A percentile compares a stretch with the other conserved stretches of the same genome.
Evolutionary conservation across 2,113 vertebrate genomes (phyloP).

Genomic region (Panthera tigris): DNA sequence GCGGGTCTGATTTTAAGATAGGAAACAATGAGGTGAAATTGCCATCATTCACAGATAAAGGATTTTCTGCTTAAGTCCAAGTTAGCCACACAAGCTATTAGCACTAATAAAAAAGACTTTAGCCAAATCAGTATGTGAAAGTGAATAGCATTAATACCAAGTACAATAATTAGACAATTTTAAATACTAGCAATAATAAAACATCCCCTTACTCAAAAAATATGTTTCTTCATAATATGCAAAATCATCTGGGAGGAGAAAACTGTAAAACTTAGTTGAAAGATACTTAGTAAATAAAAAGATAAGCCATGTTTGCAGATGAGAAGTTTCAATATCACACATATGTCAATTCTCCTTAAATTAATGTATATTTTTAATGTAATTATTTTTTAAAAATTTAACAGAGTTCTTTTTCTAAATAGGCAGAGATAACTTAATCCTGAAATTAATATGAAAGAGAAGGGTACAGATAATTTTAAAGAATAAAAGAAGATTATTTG

Average conservation of each 20-base stretch:
- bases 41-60: neutral
- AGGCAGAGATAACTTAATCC: neutral
- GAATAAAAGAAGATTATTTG: neutral
- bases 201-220: neutral
- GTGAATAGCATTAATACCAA: neutral
- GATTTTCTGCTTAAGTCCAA: neutral
- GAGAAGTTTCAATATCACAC: neutral
- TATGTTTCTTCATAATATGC: neutral
- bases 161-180: neutral
- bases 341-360: neutral
- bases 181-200: constrained; percentile 17
- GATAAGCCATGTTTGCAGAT: neutral
- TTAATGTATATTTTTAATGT: neutral
- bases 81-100: neutral
- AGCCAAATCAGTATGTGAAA: constrained; percentile 7
- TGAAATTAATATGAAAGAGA: constrained; percentile 8
- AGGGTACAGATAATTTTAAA: neutral
- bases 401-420: neutral
- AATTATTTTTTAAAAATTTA: neutral
- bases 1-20: neutral
- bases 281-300: neutral
- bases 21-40: neutral
- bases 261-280: neutral
- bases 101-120: constrained; percentile 6
- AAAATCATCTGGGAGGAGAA: neutral